These are phyloP conservation scores for Macaca nemestrina DNA, from an alignment of 2,113 vertebrate species.

Conservation along the genomic window DNA sequence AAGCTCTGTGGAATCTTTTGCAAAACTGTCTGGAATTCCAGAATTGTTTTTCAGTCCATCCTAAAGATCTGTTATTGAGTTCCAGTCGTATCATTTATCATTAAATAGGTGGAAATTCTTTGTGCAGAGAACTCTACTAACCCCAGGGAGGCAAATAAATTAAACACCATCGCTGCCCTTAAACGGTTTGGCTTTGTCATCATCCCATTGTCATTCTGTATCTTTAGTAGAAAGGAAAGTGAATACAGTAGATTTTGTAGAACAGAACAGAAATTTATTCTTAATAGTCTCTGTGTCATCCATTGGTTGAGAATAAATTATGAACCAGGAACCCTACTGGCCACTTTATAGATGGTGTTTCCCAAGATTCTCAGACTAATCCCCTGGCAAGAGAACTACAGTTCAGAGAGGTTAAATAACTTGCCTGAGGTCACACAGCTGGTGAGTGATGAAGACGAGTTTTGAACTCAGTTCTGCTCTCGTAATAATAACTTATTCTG, in stretches of 20 bases:
- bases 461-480: slow-evolving; percentile 42
- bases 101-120: neutral
- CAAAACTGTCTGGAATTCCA: neutral
- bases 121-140: neutral
- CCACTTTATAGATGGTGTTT: neutral
- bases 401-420: slow-evolving; percentile 62
- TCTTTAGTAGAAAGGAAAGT: slow-evolving; percentile 15
- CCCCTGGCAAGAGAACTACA: slow-evolving; percentile 26
- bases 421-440: slow-evolving; percentile 64
- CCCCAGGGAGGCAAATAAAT: slow-evolving; percentile 28
- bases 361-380: slow-evolving; percentile 23
- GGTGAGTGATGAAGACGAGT: slow-evolving; percentile 54
- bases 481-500: slow-evolving; percentile 47
- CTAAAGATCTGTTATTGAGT: neutral
- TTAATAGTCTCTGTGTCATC: neutral
- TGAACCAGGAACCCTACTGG: neutral
- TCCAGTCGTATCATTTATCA: neutral
- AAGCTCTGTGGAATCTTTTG: neutral
- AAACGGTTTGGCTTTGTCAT: slow-evolving; percentile 17
- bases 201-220: neutral
- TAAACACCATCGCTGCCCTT: neutral
- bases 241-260: neutral
- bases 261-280: slow-evolving; percentile 22
- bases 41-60: neutral
- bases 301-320: slow-evolving; percentile 46